Evolutionary conservation across 2,888 invertebrate genomes (phyloP), one percentile per base, ranked within the genome.

Genomic region (Polyploca ridens): DNA sequence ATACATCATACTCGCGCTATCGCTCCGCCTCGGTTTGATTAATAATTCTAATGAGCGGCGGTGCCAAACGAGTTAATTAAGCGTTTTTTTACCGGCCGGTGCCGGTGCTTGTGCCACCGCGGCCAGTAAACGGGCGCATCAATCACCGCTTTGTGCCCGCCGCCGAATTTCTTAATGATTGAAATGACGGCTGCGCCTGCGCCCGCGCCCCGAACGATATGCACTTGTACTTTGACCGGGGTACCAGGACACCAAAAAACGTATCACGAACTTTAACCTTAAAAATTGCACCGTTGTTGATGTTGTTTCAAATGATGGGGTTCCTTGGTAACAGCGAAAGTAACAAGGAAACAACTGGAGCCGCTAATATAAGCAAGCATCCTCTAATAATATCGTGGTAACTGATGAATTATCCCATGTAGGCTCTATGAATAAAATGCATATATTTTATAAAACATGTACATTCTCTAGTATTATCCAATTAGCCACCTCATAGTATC

Each of bases 21-120:
- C 90, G 89, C 89, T 81, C 90, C 89, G 89, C 90, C 90, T 90
- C 85, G 87, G 80, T 92, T 94, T 93, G 93, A 94, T 93, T 94
- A 93, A 94, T 93, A 93, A 87, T 91, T 91, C 90, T 93, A 93
- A 93, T 93, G 93, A 93, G 93, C 90, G 91, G 88, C 90, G 92
- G 89, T 92, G 92, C 93, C 94, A 93, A 94, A 93, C 93, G 94
- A 93, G 93, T 94, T 93, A 94, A 93, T 93, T 93, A 93, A 92
- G 89, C 87, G 85, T 88, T 93, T 94, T 94, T 93, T 92, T 90
- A 88, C 86, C 73, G 75, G 78, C 71, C 77, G 82, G 14, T 54
- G 54, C 46, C 46, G 62, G 62, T 62, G 49, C 73, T 78, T 74
- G 85, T 91, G 93, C 90, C 90, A 90, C 92, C 86, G 91, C 84